Evolutionary conservation across 2,888 invertebrate genomes (phyloP), one percentile per base, ranked within the genome.

Genomic region (Ametastegia equiseti): DNA sequence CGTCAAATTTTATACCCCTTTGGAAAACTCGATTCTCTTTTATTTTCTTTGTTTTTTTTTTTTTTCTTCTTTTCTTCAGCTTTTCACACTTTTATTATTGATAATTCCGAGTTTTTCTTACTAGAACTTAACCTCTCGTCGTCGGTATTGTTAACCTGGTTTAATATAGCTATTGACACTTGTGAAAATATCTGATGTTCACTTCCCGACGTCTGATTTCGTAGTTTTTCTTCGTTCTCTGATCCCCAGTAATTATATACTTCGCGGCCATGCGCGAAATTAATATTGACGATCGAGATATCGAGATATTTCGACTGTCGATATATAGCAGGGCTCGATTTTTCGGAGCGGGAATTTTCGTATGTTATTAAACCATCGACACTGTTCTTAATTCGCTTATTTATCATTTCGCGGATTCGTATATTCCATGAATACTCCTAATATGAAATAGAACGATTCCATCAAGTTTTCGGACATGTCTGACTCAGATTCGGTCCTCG

Each of bases 1-100:
- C 83, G 83, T 83, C 83, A 83, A 84, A 83, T 81, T 54, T 23
- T 54, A 50, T 54, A 63, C 54, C 23, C 39, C 27, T 27, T 45
- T 23, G 23, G 47, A 19, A n/a, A 23, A 42, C 75, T 42, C 81
- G 54, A 54, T 13, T 33, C 47, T 36, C 54, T 80, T 80, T 83
- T 80, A 65, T 81, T 23, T 36, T 73, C 42, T 54, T 30, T 13
- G 33, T 27, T 39, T 45, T 15, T 5, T 47, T 6, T 36, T 30
- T 60, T 42, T 81, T 47, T 57, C 57, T 33, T 30, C 13, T 11
- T 15, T 63, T 63, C 30, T 15, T 13, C 1, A 13, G 1, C 0
- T 30, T 27, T 54, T 9, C 23, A n/a, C 54, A 11, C 23, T 54
- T 54, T 50, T 5, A 23, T 54, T 54, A n/a, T 23, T 54, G 23